Evolutionary conservation across 2,113 vertebrate species (phyloP).

Genomic region (Heliornis fulica): DNA sequence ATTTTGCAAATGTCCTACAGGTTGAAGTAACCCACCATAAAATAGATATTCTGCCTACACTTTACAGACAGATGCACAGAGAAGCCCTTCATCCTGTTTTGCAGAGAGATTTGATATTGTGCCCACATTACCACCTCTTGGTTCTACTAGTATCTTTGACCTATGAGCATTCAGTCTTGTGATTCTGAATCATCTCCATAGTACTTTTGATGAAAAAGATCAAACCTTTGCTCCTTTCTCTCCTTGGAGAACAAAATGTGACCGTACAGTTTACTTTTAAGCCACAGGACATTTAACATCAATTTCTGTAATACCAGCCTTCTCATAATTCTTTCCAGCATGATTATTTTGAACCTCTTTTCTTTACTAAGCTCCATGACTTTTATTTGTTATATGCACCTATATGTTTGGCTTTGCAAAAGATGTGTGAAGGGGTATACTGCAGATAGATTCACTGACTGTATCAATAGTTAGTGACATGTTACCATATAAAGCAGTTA

Average conservation of each 20-base stretch:
- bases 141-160: neutral
- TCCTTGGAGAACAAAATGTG: neutral
- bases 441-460: neutral
- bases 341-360: neutral
- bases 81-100: constrained; percentile 3
- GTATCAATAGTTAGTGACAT: neutral
- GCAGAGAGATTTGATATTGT: neutral
- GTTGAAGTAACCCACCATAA: neutral
- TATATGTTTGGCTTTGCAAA: neutral
- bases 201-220: neutral
- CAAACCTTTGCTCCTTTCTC: neutral
- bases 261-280: neutral
- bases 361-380: neutral
- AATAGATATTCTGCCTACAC: constrained; percentile 18
- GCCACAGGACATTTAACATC: neutral
- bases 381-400: neutral
- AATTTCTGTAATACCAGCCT: neutral
- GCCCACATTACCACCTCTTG: neutral
- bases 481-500: neutral
- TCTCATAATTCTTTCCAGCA: neutral
- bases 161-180: neutral
- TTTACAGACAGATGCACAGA: neutral
- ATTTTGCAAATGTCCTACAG: neutral
- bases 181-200: neutral
- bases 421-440: neutral